Evolutionary conservation across 2,888 invertebrate species (phyloP), one percentile per base, ranked within the genome.

Genomic region (Argyresthia goedartella): DNA sequence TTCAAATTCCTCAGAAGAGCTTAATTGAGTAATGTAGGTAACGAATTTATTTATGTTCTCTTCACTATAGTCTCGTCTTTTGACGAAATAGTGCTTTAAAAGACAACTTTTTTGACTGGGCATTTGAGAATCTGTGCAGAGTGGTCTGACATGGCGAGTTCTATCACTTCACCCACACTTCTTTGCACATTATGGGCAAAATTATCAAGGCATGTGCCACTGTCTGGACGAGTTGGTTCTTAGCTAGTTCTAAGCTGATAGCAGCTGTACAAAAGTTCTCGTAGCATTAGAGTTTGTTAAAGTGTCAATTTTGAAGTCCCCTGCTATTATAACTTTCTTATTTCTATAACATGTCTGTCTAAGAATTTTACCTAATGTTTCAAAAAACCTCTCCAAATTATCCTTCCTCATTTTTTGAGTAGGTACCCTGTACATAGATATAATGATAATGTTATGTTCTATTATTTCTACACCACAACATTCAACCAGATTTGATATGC

Each of bases 351-450:
- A 10, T 2, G 11, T 49, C 11, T 52, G 49, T 35, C 33, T 42
- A 11, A 57, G 45, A 4, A 57, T 39, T 35, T 7, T 8, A 8
- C 43, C 41, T 7, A 57, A 9, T 39, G 11, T 51, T 8, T 49
- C 41, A 10, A 44, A 44, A 44, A 55, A 57, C 7, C 50, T 43
- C 4, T 14, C 42, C 16, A 49, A n/a, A 13, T 13, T 15, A 35
- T n/a, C 13, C 9, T 36, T n/a, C 8, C 25, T 44, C 15, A n/a
- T 45, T 16, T 14, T 9, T 49, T 25, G 25, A 14, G 35, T 55
- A 7, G 57, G 57, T 9, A 48, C 33, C 46, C 57, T 50, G 51
- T 55, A 57, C n/a, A 57, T 49, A 47, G 54, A 54, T n/a, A 51
- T 14, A 15, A 57, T 41, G 9, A 55, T 45, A 16, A 49, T 35